A percentile compares a stretch with the other conserved stretches of the same genome.
Evolutionary conservation across 92 coral and sea anemone genomes (phyloP).

Genomic region (Phenganax marumi): DNA sequence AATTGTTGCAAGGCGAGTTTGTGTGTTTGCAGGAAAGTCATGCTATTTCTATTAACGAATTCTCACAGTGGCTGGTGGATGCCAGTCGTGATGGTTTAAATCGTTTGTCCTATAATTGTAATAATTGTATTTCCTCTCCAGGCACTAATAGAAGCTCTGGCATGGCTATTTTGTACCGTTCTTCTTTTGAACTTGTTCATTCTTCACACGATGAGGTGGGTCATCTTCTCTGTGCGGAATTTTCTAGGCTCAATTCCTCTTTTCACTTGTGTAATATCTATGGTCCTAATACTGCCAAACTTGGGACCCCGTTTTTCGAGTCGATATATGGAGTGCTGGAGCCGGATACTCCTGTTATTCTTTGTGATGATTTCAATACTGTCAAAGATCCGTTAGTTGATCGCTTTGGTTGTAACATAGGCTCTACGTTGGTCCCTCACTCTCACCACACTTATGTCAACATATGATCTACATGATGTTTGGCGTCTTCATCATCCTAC

Average conservation of each 20-base stretch:
- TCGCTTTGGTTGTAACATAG: neutral
- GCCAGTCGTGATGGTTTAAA: neutral
- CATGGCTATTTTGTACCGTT: conserved; percentile 11
- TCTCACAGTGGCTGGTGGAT: conserved; percentile 15
- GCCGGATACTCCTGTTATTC: neutral
- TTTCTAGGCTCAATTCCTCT: neutral
- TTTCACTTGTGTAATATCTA: neutral
- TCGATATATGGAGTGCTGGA: neutral
- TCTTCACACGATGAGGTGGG: neutral
- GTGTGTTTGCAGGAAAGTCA: conserved; percentile 40
- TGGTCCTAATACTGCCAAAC: conserved; percentile 11
- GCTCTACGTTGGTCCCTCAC: neutral
- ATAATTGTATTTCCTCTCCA: neutral
- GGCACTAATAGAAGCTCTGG: conserved; percentile 30
- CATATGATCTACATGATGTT: neutral
- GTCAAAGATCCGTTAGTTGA: neutral
- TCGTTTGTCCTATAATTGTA: neutral
- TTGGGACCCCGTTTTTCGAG: conserved; percentile 22
- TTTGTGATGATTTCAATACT: conserved; percentile 17
- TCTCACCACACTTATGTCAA: neutral
- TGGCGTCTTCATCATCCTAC: conserved; percentile 53
- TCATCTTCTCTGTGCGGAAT: neutral
- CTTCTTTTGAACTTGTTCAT: neutral
- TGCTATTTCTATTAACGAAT: neutral
- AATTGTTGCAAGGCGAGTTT: conserved; percentile 12